These are phyloP conservation scores for Paralinhomoeus sp. DNA, from an alignment of 2,888 invertebrate genomes.

Conservation along the genomic window DNA sequence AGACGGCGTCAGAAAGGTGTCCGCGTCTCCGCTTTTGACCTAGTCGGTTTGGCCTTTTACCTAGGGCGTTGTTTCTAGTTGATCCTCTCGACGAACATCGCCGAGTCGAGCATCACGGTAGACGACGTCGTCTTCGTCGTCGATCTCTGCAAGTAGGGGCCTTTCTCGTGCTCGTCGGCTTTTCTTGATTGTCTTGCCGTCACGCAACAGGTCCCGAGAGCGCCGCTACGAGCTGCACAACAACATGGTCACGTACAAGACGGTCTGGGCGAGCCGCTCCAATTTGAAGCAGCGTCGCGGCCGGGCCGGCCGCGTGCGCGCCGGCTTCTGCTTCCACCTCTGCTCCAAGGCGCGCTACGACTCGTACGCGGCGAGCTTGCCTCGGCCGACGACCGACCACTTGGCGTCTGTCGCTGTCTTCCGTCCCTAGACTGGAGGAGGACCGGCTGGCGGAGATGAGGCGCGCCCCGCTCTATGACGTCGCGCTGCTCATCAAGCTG, in stretches of 20 bases:
- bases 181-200: no score
- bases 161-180: no score
- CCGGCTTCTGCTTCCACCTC: slow-evolving; percentile 77
- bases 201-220: slow-evolving; percentile 48
- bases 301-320: slow-evolving; percentile 75
- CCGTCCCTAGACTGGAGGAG: slow-evolving; percentile 32
- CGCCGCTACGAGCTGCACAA: slow-evolving; percentile 93
- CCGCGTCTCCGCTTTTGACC: no score
- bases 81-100: slow-evolving; percentile 88
- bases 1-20: slow-evolving; percentile 55
- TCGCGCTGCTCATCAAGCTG: slow-evolving; percentile 70
- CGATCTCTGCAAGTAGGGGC: slow-evolving; percentile 68
- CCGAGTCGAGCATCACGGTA: slow-evolving; percentile 91
- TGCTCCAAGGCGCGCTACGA: slow-evolving; percentile 39
- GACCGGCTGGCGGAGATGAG: slow-evolving; percentile 93
- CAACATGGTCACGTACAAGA: slow-evolving; percentile 93
- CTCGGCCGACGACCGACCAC: no score
- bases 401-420: neutral
- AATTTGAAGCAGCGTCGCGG: slow-evolving; percentile 84
- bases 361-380: no score
- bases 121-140: slow-evolving; percentile 94
- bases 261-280: slow-evolving; percentile 61
- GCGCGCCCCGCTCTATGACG: slow-evolving; percentile 78
- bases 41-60: no score
- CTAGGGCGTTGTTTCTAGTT: slow-evolving; percentile 48